Evolutionary conservation across 2,113 vertebrate species (phyloP).

Genomic region (Catharus fuscescens): DNA sequence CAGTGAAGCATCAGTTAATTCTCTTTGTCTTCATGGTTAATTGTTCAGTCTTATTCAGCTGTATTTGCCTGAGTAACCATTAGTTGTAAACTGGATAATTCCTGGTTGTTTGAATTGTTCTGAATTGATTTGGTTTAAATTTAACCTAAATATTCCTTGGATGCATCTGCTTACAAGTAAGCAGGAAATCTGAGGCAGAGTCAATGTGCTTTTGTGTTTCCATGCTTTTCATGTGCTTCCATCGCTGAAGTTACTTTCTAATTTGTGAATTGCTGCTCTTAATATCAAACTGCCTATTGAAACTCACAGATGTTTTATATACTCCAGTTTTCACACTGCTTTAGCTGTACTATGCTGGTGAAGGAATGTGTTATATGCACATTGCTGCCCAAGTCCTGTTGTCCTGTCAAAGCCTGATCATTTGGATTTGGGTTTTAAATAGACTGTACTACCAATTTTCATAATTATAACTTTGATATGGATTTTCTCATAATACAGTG

Average conservation of each 20-base stretch:
- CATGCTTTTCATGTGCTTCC: not conserved
- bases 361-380: not conserved
- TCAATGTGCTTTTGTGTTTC: not conserved
- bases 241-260: not conserved
- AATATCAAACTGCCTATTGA: not conserved
- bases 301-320: not conserved
- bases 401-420: not conserved
- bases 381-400: not conserved
- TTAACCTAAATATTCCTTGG: not conserved
- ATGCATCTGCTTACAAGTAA: not conserved
- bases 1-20: not conserved
- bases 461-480: not conserved
- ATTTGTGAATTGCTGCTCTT: not conserved
- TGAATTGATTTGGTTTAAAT: not conserved
- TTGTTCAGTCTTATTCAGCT: not conserved
- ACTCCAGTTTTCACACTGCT: not conserved
- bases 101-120: not conserved
- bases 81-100: not conserved
- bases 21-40: not conserved
- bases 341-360: not conserved
- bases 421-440: not conserved
- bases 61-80: not conserved
- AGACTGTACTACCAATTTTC: not conserved
- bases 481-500: not conserved
- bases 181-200: not conserved